Conservation (phyloP, 2,797 vertebrate species). For the Oreochromis grahami region DNA sequence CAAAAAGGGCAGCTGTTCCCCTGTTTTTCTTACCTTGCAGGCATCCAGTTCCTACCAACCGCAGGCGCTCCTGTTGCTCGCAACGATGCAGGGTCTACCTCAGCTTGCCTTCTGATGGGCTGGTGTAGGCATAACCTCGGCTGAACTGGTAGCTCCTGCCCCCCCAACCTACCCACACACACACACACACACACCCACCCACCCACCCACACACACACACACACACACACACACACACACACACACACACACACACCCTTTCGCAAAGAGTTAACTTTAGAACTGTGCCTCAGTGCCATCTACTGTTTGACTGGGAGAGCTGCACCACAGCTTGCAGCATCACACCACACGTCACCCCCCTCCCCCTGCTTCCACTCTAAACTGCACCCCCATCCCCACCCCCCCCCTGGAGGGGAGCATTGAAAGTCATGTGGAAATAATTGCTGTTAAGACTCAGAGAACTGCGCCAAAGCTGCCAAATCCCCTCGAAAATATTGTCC, state of each 20-base stretch:
- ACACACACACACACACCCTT: neutral
- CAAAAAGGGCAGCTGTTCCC: slow-evolving; percentile 57
- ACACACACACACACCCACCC: neutral
- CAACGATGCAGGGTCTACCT: slow-evolving; percentile 53
- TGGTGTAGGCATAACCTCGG: slow-evolving; percentile 40
- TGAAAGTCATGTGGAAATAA: slow-evolving; percentile 69
- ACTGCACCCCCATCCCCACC: neutral
- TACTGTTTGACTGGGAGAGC: slow-evolving; percentile 56
- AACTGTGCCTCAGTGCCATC: slow-evolving; percentile 70
- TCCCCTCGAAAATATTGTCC: slow-evolving; percentile 54
- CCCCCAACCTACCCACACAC: neutral
- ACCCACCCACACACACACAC: neutral
- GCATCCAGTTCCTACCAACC: slow-evolving; percentile 21
- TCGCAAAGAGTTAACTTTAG: slow-evolving; percentile 22
- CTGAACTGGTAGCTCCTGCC: slow-evolving; percentile 29
- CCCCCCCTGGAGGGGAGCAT: slow-evolving; percentile 28
- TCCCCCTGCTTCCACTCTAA: rapidly evolving
- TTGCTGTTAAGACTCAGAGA: slow-evolving; percentile 66
- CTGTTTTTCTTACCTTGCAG: slow-evolving; percentile 24
- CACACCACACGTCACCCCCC: neutral
- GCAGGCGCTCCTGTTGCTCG: slow-evolving; percentile 43
- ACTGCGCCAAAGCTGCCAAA: slow-evolving; percentile 74
- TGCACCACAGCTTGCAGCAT: slow-evolving; percentile 32
- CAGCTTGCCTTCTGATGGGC: slow-evolving; percentile 61
- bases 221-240: neutral